phyloP scores from a whole-genome alignment of 2,888 invertebrate species.

The Cataglyphis livida region DNA sequence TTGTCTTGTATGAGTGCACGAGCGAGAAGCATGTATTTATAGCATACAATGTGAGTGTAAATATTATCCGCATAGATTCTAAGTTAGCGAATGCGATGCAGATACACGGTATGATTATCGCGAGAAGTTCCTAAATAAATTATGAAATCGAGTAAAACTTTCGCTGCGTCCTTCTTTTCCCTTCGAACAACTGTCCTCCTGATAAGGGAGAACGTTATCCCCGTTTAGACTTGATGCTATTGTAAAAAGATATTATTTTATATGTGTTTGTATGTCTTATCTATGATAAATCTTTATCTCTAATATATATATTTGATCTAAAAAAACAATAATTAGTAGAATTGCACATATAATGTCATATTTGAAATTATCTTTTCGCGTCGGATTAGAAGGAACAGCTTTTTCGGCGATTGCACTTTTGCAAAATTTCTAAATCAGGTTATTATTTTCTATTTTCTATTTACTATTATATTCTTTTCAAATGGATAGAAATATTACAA shows the following conservation, averaged over 20 bases:
- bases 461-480: not conserved
- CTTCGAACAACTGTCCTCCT: not conserved
- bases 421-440: not conserved
- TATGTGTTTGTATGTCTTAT: not conserved
- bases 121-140: constrained; percentile 83
- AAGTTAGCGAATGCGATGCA: constrained; percentile 73
- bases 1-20: constrained; percentile 23
- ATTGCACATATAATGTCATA: not conserved
- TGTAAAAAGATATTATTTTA: not conserved
- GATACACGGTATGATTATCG: constrained; percentile 72
- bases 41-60: constrained; percentile 72
- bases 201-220: not conserved
- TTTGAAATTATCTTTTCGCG: not conserved
- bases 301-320: not conserved
- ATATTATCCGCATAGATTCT: constrained; percentile 73
- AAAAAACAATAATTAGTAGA: not conserved
- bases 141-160: constrained; percentile 62
- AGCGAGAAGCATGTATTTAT: constrained; percentile 68
- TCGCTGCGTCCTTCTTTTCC: constrained; percentile 8
- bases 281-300: not conserved
- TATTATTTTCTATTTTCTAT: not conserved
- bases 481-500: not conserved
- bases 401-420: not conserved
- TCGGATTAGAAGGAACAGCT: not conserved
- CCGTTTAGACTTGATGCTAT: not conserved